A percentile compares a stretch with the other conserved stretches of the same genome.
Evolutionary conservation across 1,140 invertebrate species (phyloP).

Genomic region (Bombus affinis): DNA sequence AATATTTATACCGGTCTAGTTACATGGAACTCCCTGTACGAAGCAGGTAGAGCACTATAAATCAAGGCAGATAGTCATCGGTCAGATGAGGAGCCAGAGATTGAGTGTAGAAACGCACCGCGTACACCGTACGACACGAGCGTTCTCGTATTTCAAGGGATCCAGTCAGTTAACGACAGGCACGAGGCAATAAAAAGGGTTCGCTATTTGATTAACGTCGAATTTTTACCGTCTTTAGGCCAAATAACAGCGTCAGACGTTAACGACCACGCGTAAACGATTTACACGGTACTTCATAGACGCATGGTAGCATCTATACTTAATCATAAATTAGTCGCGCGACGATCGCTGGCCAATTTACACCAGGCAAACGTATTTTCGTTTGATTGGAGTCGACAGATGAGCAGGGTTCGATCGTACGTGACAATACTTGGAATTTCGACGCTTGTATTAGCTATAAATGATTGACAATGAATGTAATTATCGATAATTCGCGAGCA

Average conservation of each 20-base stretch:
- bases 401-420: background rate
- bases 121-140: background rate
- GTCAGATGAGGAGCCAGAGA: conserved; percentile 6
- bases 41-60: background rate
- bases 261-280: background rate
- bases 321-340: conserved; percentile 52
- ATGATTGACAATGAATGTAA: background rate
- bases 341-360: conserved; percentile 13
- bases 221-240: background rate
- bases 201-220: background rate
- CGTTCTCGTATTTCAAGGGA: conserved; percentile 5
- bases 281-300: background rate
- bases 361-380: no score
- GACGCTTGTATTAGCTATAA: no score
- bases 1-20: background rate
- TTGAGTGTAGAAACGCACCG: background rate
- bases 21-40: background rate
- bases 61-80: conserved; percentile 29
- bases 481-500: conserved; percentile 39
- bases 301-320: background rate
- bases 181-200: background rate
- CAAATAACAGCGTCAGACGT: background rate
- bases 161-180: background rate
- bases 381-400: conserved; percentile 46
- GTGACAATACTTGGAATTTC: background rate